Evolutionary conservation across 2,797 vertebrate species (phyloP), one percentile per base, ranked within the genome.

Genomic region (Acanthiza pusilla): DNA sequence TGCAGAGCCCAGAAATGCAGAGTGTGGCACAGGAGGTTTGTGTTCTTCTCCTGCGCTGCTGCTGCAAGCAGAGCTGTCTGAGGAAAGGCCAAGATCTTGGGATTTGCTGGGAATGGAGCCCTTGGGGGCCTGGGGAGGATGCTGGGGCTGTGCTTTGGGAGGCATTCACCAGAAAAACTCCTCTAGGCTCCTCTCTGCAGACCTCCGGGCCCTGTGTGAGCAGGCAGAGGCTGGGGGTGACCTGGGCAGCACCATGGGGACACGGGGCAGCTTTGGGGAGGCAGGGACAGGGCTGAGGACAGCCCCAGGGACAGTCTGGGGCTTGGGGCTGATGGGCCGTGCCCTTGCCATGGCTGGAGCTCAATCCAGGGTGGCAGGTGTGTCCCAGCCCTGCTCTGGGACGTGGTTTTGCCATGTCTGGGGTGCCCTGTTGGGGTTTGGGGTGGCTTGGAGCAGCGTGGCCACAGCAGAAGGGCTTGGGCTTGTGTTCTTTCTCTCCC

Each of bases 381-480:
- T 15, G 13, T 36, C 66, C 3, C 34, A 21, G 1, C 2, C 15
- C 40, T 75, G 38, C 13, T 11, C 48, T 36, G 66, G 13, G 19
- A 55, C 53, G 40, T 7, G 32, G 1, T 42, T 90, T 81, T 76
- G 27, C 23, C 15, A 1, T 0, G 2, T 40, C 53, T 30, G 21
- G 8, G 13, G 9, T 1, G 34, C 36, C 73, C 40, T 72, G 16
- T 36, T 62, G 60, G 36, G 26, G 16, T 71, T 40, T 16, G 14
- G 40, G 40, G 0, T 0, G 38, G 40, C 43, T 87, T 1, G 0
- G 25, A 45, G 19, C 73, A 81, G 25, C 38, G 25, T 0, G 3
- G 19, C 20, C 0, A 1, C 62, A 53, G 34, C 18, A 73, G 42
- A 54, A 70, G 11, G 15, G 13, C 42, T 87, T 10, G 76, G 25